Base-by-base conservation (phyloP, 2,888 invertebrate species). In the Blera fallax region DNA sequence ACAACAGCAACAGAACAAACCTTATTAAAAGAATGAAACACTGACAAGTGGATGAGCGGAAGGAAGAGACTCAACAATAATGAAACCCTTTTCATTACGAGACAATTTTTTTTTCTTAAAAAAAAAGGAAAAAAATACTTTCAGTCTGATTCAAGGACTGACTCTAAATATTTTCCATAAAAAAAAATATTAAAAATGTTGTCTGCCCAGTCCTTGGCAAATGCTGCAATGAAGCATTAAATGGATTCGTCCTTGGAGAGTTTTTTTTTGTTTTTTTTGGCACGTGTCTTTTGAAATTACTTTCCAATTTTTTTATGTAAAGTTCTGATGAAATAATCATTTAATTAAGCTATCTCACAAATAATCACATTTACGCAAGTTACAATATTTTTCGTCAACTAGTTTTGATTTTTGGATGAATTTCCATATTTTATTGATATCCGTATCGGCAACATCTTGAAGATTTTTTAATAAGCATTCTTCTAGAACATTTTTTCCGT, bases 171-270 rank as follows among this genome's bases (percentile, higher is more conserved):
- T 14, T 54, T 60, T 70, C 82, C 64, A 27, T 29, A 69, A 79
- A 77, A 48, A 60, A 34, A 64, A 32, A 6, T 14, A n/a, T 4
- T 8, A 8, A 24, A 24, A 24, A 24, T 8, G 7, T 21, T 60
- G 74, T 60, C 29, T 77, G 43, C 40, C 56, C 16, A 67, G 58
- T 65, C 67, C 29, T n/a, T 32, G 56, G 56, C 65, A 70, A 45
- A 77, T 67, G 45, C 74, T 74, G 80, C 80, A 74, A 67, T 80
- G 80, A 69, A 56, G 62, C 74, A 50, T 64, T 32, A 70, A 84
- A 84, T 84, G 74, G 84, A 74, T 84, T 84, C 69, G 84, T 84
- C 84, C 84, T 80, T 80, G 74, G 80, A 84, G 84, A 50, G 24
- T 74, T 65, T 64, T n/a, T 6, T 37, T 65, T 58, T 40, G 16